A percentile compares a stretch with the other conserved stretches of the same genome.
These are phyloP conservation scores for Strix aluco DNA, from an alignment of 2,113 vertebrate species.

Conservation along the genomic window DNA sequence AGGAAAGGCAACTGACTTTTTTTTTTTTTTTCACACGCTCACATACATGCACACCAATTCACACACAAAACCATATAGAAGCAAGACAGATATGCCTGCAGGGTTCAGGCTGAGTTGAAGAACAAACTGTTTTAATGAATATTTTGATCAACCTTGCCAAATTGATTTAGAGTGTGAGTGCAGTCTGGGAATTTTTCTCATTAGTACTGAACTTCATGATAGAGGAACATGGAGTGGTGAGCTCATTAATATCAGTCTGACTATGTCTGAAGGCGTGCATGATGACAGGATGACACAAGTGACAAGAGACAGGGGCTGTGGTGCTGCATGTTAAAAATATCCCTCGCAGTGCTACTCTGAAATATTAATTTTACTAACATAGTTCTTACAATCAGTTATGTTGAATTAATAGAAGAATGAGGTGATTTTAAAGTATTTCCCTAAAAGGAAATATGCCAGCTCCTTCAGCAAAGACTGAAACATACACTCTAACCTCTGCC, in stretches of 20 bases:
- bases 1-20: not conserved
- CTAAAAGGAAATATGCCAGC: not conserved
- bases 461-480: not conserved
- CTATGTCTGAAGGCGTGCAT: not conserved
- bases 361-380: slow-evolving; percentile 54
- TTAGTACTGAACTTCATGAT: slow-evolving; percentile 37
- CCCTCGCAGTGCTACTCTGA: not conserved
- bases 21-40: not conserved
- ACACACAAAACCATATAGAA: not conserved
- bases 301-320: slow-evolving; percentile 14
- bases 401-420: slow-evolving; percentile 17
- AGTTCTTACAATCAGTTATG: slow-evolving; percentile 17
- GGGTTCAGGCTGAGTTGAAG: slow-evolving; percentile 25
- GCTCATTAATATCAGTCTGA: slow-evolving; percentile 45
- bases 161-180: slow-evolving; percentile 30
- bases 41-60: not conserved
- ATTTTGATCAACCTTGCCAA: slow-evolving; percentile 55
- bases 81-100: not conserved
- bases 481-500: not conserved
- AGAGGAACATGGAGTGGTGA: not conserved
- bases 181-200: slow-evolving; percentile 46
- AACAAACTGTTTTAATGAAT: slow-evolving; percentile 56
- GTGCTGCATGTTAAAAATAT: slow-evolving; percentile 37
- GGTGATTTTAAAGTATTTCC: not conserved
- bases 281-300: slow-evolving; percentile 33